Percentiles rank a stretch among this genome's conserved stretches.
Evolutionary conservation across 2,797 vertebrate genomes (phyloP).

Genomic region (Carcharodon carcharias): DNA sequence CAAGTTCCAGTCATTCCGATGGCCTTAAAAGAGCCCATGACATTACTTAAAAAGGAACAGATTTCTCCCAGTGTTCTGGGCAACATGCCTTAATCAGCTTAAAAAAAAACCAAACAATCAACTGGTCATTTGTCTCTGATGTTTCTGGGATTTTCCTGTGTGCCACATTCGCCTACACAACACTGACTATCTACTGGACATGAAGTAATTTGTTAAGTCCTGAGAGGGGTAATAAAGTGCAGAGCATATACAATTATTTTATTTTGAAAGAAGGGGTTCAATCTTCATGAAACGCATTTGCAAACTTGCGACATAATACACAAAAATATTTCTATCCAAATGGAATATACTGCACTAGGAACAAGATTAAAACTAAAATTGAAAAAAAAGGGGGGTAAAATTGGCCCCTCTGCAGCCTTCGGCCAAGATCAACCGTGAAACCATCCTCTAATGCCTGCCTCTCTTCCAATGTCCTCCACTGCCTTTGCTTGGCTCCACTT

Average conservation of each 20-base stretch:
- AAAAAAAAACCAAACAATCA: background rate
- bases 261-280: background rate
- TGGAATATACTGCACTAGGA: background rate
- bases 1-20: background rate
- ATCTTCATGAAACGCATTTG: background rate
- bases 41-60: background rate
- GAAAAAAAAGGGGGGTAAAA: background rate
- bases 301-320: background rate
- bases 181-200: background rate
- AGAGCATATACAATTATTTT: background rate
- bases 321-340: background rate
- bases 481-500: background rate
- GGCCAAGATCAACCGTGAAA: background rate
- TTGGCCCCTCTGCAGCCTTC: background rate
- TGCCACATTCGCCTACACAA: background rate
- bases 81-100: background rate
- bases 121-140: background rate
- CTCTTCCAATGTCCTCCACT: background rate
- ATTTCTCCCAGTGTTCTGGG: background rate
- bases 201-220: background rate
- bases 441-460: background rate
- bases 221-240: background rate
- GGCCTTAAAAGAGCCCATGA: background rate
- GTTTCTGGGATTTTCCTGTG: background rate
- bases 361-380: background rate